Percentiles rank a stretch among this genome's conserved stretches.
phyloP scores from a whole-genome alignment of 2,797 vertebrate species.

The Mallotus villosus region DNA sequence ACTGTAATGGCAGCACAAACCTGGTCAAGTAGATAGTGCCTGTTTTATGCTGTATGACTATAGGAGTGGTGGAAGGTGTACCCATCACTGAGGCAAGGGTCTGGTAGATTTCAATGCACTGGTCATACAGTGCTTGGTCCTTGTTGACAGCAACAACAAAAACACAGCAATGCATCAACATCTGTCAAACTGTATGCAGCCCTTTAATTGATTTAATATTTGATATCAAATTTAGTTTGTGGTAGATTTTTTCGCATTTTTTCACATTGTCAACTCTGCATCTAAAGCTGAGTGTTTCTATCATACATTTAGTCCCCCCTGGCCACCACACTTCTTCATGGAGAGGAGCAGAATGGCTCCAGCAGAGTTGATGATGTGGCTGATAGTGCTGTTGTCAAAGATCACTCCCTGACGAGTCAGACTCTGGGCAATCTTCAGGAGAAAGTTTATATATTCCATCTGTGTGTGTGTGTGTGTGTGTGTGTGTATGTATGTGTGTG shows the following conservation, averaged over 20 bases:
- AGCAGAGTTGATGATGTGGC: slow-evolving; percentile 53
- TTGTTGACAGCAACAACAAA: slow-evolving; percentile 13
- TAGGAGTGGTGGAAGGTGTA: fast-evolving
- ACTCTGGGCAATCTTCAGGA: not conserved
- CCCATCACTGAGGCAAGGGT: slow-evolving; percentile 16
- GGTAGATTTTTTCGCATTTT: too few species aligned
- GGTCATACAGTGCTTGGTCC: slow-evolving; percentile 53
- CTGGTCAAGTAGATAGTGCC: slow-evolving; percentile 60
- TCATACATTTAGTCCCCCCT: slow-evolving; percentile 20
- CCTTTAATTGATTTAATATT: not conserved
- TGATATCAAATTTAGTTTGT: too few species aligned
- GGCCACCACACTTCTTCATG: slow-evolving; percentile 50
- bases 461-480: not conserved
- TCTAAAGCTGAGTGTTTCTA: not conserved
- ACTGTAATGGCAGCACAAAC: slow-evolving; percentile 47
- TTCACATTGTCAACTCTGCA: not conserved
- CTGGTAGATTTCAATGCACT: slow-evolving; percentile 48
- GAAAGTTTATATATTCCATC: slow-evolving; percentile 21
- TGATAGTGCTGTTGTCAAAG: not conserved
- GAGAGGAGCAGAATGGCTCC: slow-evolving; percentile 54
- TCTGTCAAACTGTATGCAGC: not conserved
- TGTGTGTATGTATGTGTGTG: too few species aligned
- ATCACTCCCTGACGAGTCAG: not conserved
- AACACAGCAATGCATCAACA: not conserved
- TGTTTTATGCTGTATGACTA: slow-evolving; percentile 34